A percentile compares a stretch with the other conserved stretches of the same genome.
Evolutionary conservation across 2,113 vertebrate genomes (phyloP).

Genomic region (Gambusia holbrooki): DNA sequence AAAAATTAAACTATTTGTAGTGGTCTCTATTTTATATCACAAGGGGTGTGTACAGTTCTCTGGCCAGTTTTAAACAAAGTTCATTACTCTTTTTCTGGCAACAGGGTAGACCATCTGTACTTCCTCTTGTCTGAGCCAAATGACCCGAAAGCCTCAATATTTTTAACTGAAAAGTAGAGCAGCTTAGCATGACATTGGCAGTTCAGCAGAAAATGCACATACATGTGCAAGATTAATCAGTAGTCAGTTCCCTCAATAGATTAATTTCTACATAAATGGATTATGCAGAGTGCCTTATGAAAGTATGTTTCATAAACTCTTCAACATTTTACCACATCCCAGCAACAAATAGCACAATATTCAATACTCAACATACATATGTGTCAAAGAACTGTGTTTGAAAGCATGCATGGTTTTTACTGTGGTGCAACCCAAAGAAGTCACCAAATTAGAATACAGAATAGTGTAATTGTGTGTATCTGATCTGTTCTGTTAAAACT

Average conservation of each 20-base stretch:
- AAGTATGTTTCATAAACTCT: neutral
- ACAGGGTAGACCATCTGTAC: constrained; percentile 2
- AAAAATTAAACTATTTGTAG: neutral
- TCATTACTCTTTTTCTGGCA: constrained; percentile 25
- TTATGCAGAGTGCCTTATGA: neutral
- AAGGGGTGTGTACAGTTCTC: neutral
- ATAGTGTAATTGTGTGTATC: neutral
- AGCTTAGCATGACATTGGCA: constrained; percentile 22
- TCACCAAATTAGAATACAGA: neutral
- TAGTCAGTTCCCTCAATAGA: neutral
- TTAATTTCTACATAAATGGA: neutral
- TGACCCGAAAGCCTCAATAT: constrained; percentile 22
- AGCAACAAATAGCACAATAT: neutral
- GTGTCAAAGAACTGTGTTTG: neutral
- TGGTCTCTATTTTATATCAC: neutral
- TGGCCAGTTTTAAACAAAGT: constrained; percentile 2
- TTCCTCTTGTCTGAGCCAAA: constrained; percentile 1
- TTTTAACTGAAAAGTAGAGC: constrained; percentile 19
- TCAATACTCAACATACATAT: neutral
- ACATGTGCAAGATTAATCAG: neutral
- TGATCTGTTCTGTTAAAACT: neutral
- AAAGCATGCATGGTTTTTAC: neutral
- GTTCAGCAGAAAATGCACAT: neutral
- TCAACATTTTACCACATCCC: too few relatives aligned
- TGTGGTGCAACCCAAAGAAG: neutral